Percentiles rank a stretch among this genome's conserved stretches.
phyloP scores from a whole-genome alignment of 2,888 invertebrate species.

The Octonoba sinensis region DNA sequence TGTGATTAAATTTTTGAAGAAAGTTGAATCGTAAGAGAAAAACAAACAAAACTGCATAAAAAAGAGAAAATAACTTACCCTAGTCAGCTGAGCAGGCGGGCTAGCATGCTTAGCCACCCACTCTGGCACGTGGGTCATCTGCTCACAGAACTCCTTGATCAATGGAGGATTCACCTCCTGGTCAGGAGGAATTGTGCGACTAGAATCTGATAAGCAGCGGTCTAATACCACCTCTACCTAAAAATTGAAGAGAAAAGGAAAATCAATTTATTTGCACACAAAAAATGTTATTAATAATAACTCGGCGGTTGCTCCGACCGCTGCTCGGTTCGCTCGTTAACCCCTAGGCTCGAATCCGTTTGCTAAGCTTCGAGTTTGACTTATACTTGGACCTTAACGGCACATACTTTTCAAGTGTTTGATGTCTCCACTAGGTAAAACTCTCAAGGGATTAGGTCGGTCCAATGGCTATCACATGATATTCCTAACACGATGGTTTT shows the following conservation, averaged over 20 bases:
- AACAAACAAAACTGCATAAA: not conserved
- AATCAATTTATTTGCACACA: not conserved
- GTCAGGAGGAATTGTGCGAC: not conserved
- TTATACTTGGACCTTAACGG: no score
- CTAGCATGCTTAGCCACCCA: constrained; percentile 50
- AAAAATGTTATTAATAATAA: no score
- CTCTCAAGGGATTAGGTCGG: no score
- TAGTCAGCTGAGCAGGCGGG: constrained; percentile 42
- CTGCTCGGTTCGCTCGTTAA: no score
- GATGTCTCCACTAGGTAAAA: no score
- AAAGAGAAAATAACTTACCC: constrained; percentile 15
- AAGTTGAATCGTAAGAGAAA: not conserved
- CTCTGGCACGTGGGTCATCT: constrained; percentile 44
- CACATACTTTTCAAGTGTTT: no score
- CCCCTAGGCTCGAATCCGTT: no score
- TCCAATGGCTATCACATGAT: no score
- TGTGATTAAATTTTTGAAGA: no score
- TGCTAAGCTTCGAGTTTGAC: no score
- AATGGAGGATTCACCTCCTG: not conserved
- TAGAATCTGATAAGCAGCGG: constrained; percentile 16
- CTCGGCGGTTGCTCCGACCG: no score
- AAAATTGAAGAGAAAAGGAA: not conserved
- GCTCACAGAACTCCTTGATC: constrained; percentile 40
- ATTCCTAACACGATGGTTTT: no score
- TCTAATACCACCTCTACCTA: constrained; percentile 31